Conservation (phyloP, 30 jellyfish, hydroid and myxozoan species). For the Hydractinia symbiolongicarpus region DNA sequence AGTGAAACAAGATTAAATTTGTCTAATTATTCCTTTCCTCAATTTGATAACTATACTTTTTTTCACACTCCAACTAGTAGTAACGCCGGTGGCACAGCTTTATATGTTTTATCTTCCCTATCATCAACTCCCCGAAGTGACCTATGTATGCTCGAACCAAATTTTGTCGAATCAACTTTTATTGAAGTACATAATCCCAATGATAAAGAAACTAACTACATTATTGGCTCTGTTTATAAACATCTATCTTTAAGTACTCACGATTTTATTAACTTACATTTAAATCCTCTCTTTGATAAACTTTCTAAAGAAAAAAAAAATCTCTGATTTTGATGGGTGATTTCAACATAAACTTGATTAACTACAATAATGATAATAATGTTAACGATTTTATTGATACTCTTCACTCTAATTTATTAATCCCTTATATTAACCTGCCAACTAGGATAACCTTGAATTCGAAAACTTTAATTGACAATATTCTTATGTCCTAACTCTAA, state of each 20-base stretch:
- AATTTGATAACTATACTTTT: too few species aligned
- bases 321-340: not conserved
- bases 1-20: not conserved
- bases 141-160: too few species aligned
- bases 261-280: not conserved
- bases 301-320: not conserved
- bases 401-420: not conserved
- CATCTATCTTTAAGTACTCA: not conserved
- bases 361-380: not conserved
- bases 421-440: slow-evolving; percentile 1
- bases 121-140: too few species aligned
- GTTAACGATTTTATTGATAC: slow-evolving; percentile 3
- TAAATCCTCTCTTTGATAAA: not conserved
- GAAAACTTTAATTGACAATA: not conserved
- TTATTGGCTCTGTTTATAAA: not conserved
- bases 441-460: slow-evolving; percentile 2
- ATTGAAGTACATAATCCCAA: too few species aligned
- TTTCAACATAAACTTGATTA: slow-evolving; percentile 10
- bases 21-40: too few species aligned
- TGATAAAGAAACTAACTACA: too few species aligned
- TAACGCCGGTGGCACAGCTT: too few species aligned
- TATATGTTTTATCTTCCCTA: too few species aligned
- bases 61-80: too few species aligned
- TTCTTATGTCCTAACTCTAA: not conserved
- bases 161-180: too few species aligned